Evolutionary conservation across 2,888 invertebrate genomes (phyloP), one percentile per base, ranked within the genome.

Genomic region (Cyclophora punctaria): DNA sequence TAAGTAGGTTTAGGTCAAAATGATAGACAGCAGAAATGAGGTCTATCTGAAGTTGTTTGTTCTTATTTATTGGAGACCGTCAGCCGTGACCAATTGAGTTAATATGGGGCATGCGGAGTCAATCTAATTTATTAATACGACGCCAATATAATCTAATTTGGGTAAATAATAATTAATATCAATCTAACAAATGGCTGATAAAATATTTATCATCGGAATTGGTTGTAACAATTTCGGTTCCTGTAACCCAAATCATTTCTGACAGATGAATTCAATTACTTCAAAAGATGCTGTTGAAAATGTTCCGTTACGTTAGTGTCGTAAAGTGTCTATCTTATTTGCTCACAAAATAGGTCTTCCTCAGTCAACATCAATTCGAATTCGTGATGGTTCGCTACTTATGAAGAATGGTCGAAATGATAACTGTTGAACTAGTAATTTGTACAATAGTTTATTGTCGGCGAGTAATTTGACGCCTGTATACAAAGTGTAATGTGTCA

Each of bases 401-500:
- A 47, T 47, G 20, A 44, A 44, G 4, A 34, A 44, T 44, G 4
- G 20, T 44, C 4, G 44, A 2, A 46, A 49, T 54, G 46, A 42
- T 44, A 20, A 48, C 35, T 40, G 34, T 51, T 46, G 45, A 44
- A 47, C 41, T 44, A 48, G 37, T 40, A 50, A 42, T 56, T 53
- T 48, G 53, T 53, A 45, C 44, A 48, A 49, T 42, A 52, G 51
- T 51, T 57, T 49, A 60, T 64, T 65, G 61, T 59, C 56, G 53
- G 59, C 53, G 50, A 60, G 64, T 58, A 62, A 62, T 64, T 64
- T 58, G 60, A 59, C 59, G 59, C 49, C 51, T 60, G 53, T 49
- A 57, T 55, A 61, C 67, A 71, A 73, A 67, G 62, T 69, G 67
- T 68, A 71, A 72, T 68, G 62, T 69, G 67, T 69, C 66, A 66